A percentile compares a stretch with the other conserved stretches of the same genome.
These are phyloP conservation scores for Drosophila fulvimacula DNA, from an alignment of 2,888 invertebrate genomes.

Conservation along the genomic window DNA sequence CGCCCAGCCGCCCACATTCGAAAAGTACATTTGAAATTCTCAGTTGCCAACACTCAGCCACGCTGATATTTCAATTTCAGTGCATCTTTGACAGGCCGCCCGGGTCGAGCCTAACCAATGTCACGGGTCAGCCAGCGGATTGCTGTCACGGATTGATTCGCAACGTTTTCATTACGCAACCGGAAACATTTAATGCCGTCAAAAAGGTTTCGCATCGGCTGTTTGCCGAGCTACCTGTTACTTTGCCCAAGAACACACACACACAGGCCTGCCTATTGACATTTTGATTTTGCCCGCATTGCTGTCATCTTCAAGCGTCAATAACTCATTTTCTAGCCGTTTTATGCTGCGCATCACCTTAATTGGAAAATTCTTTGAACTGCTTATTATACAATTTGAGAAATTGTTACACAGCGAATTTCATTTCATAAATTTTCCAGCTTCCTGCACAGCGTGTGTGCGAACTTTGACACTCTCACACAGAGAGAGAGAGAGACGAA, in stretches of 20 bases:
- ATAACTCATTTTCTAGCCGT: not conserved
- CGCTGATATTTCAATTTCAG: conserved; percentile 57
- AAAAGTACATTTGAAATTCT: conserved; percentile 58
- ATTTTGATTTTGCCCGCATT: not conserved
- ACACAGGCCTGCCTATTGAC: not conserved
- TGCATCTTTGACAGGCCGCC: conserved; percentile 46
- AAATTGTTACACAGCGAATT: conserved; percentile 16
- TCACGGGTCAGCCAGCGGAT: conserved; percentile 25
- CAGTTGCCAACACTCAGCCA: conserved; percentile 21
- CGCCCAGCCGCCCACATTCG: not conserved
- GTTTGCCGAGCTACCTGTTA: not conserved
- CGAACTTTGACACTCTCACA: conserved; percentile 16
- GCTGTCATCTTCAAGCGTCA: not conserved
- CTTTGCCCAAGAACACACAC: conserved; percentile 8
- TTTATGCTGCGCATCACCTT: not conserved
- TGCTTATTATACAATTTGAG: conserved; percentile 23
- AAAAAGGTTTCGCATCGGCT: conserved; percentile 13
- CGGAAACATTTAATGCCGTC: conserved; percentile 34
- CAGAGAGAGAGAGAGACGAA: not conserved
- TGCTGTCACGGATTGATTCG: conserved; percentile 30
- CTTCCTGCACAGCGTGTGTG: conserved; percentile 33
- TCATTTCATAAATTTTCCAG: conserved; percentile 52
- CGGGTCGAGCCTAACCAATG: conserved; percentile 17
- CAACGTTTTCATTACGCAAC: conserved; percentile 42
- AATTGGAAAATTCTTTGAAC: conserved; percentile 25